Evolutionary conservation across 2,113 vertebrate species (phyloP).

Genomic region (Elachura formosa): DNA sequence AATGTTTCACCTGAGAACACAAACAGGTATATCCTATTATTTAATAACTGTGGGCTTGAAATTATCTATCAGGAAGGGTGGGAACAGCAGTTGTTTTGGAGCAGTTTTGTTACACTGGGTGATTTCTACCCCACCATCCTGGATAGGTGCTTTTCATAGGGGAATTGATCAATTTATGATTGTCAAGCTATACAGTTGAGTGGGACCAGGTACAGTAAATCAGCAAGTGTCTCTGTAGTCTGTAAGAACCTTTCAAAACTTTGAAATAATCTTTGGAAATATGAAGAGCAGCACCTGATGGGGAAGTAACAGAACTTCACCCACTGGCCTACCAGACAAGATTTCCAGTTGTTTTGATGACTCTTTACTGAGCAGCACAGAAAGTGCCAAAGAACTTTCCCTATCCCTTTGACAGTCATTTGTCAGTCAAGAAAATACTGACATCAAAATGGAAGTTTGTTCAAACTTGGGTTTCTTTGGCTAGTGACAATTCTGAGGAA

Average conservation of each 20-base stretch:
- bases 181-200: neutral
- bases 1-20: neutral
- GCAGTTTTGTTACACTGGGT: neutral
- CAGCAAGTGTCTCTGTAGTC: neutral
- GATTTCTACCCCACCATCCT: fast-evolving
- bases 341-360: neutral
- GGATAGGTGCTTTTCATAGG: neutral
- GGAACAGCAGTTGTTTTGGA: neutral
- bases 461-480: neutral
- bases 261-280: neutral
- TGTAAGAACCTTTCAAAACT: neutral
- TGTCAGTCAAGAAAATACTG: neutral
- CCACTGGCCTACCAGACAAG: neutral
- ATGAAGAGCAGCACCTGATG: neutral
- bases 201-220: neutral
- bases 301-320: neutral
- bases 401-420: neutral
- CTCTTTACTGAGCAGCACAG: neutral
- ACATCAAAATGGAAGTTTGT: neutral
- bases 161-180: neutral
- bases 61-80: neutral
- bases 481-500: neutral
- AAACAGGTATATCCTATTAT: neutral
- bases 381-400: neutral
- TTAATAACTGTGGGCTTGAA: neutral